Evolutionary conservation across 37 sponge, comb jelly and placozoan species (phyloP).

Genomic region (Eunapius fragilis): DNA sequence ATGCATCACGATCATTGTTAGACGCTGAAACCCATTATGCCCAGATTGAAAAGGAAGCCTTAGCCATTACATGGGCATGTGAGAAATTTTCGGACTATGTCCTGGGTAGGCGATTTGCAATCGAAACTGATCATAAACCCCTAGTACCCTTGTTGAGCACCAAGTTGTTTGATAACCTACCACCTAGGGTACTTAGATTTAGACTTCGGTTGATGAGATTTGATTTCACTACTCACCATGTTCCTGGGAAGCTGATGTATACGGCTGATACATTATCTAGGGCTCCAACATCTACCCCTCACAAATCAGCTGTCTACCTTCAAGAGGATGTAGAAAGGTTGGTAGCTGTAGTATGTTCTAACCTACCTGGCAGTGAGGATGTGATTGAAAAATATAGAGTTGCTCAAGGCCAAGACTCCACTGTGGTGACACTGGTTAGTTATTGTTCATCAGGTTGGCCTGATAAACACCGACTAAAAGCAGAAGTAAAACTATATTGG

Average conservation of each 20-base stretch:
- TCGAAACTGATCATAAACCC: constrained; percentile 53
- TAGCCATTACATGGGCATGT: constrained; percentile 34
- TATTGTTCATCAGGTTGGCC: constrained; percentile 5
- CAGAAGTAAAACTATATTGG: constrained; percentile 9
- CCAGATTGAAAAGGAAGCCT: constrained; percentile 51
- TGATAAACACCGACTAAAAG: neutral
- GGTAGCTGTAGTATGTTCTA: neutral
- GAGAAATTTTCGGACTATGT: constrained; percentile 29
- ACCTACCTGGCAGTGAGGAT: neutral
- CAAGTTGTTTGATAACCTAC: constrained; percentile 20
- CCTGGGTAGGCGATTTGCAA: neutral
- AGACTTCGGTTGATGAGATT: neutral
- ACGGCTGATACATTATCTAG: constrained; percentile 14
- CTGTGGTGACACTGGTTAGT: neutral
- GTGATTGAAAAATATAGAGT: neutral
- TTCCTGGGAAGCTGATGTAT: constrained; percentile 2
- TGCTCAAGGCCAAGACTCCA: neutral
- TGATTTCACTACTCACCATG: neutral
- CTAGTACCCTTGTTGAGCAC: constrained; percentile 24
- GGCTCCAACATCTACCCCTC: neutral
- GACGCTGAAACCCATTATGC: constrained; percentile 32
- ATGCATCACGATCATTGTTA: constrained; percentile 11
- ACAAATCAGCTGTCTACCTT: neutral
- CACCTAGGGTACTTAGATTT: neutral
- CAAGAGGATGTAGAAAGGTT: neutral